Percentiles rank a stretch among this genome's conserved stretches.
Evolutionary conservation across 2,113 vertebrate species (phyloP).

Genomic region (Eidolon helvum): DNA sequence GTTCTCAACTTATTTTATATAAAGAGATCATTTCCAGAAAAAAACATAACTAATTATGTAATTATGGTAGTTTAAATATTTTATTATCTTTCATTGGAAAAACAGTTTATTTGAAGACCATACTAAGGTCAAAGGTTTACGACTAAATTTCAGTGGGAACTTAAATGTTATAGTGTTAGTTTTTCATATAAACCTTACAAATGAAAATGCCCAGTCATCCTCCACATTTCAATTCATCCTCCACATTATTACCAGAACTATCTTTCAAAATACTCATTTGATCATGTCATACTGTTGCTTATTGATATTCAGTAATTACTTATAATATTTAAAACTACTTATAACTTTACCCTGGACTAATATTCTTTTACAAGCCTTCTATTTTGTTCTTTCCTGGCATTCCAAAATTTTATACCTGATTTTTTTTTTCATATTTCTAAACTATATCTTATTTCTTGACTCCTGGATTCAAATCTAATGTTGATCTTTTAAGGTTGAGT

Average conservation of each 20-base stretch:
- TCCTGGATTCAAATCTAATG: neutral
- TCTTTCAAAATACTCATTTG: neutral
- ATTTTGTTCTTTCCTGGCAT: neutral
- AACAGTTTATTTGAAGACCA: neutral
- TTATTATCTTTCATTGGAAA: neutral
- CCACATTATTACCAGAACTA: neutral
- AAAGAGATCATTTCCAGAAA: neutral
- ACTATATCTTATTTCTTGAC: neutral
- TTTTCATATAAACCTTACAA: neutral
- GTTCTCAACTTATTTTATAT: neutral
- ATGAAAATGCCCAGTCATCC: neutral
- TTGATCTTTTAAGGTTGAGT: neutral
- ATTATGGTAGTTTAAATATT: neutral
- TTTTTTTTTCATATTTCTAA: neutral
- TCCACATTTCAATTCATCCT: neutral
- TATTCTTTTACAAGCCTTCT: neutral
- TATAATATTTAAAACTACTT: neutral
- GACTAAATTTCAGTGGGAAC: neutral
- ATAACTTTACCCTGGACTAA: neutral
- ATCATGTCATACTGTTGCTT: neutral
- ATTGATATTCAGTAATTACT: neutral
- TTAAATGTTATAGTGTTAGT: neutral
- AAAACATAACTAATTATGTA: neutral
- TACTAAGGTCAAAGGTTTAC: neutral
- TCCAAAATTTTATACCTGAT: neutral